phyloP scores from a whole-genome alignment of 2,113 vertebrate genomes.

The Sander vitreus region DNA sequence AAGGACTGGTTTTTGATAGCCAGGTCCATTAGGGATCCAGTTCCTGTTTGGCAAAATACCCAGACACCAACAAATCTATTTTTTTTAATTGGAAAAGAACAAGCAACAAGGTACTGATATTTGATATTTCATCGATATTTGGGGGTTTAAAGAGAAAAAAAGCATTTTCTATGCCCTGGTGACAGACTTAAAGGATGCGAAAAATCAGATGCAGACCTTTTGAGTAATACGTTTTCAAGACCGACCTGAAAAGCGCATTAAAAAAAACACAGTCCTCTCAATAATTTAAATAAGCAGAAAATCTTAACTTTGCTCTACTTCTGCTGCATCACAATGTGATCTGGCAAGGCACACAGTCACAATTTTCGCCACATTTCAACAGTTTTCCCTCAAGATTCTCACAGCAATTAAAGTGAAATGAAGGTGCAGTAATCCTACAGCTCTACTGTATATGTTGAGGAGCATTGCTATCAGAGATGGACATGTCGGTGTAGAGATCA shows the following conservation, averaged over 20 bases:
- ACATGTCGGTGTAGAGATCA: background rate
- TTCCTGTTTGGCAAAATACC: constrained; percentile 2
- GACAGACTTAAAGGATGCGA: too few relatives aligned
- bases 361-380: background rate
- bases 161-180: too few relatives aligned
- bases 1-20: background rate
- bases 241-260: too few relatives aligned
- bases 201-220: too few relatives aligned
- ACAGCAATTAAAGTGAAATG: background rate
- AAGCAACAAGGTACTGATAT: too few relatives aligned
- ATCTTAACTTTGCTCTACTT: background rate
- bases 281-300: too few relatives aligned
- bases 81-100: background rate
- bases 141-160: too few relatives aligned
- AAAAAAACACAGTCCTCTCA: too few relatives aligned
- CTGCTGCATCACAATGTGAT: background rate
- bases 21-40: background rate
- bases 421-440: background rate
- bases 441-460: background rate
- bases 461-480: background rate
- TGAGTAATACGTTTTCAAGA: too few relatives aligned
- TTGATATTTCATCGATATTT: background rate
- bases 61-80: background rate
- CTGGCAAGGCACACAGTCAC: background rate
- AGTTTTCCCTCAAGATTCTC: background rate